These are phyloP conservation scores for Brachylomia viminalis DNA, from an alignment of 2,888 invertebrate species.

Conservation along the genomic window DNA sequence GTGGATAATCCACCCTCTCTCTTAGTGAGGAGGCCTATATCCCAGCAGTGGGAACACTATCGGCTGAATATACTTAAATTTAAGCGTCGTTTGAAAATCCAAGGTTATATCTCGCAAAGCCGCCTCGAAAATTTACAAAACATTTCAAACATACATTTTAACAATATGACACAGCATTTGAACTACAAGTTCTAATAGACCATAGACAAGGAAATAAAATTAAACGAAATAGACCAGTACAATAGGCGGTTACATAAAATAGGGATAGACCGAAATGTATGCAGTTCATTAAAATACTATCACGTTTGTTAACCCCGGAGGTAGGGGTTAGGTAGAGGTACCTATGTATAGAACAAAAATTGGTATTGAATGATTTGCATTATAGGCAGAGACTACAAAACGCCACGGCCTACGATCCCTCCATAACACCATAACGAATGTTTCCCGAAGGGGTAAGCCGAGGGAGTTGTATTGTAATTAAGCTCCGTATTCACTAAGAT, in stretches of 20 bases:
- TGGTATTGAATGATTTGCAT: not conserved
- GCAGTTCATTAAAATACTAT: not conserved
- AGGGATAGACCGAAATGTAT: conserved; percentile 42
- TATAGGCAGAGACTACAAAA: not conserved
- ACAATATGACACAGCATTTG: conserved; percentile 57
- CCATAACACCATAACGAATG: too few relatives aligned
- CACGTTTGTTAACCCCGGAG: too few relatives aligned
- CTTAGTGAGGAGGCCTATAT: not conserved
- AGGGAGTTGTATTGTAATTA: too few relatives aligned
- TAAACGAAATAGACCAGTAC: conserved; percentile 28
- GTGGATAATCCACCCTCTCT: not conserved
- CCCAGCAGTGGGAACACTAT: not conserved
- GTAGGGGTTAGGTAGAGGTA: too few relatives aligned
- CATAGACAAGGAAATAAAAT: conserved; percentile 13
- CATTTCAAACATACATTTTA: conserved; percentile 16
- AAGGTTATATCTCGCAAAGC: conserved; percentile 1
- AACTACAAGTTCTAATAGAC: conserved; percentile 35
- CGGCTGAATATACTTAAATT: too few relatives aligned
- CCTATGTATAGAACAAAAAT: too few relatives aligned
- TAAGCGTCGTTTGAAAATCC: not conserved
- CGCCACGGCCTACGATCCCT: too few relatives aligned
- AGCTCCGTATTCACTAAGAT: too few relatives aligned
- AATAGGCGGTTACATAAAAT: conserved; percentile 49
- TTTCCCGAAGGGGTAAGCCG: too few relatives aligned
- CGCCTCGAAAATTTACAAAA: conserved; percentile 1